Base-by-base conservation (phyloP, 2,113 vertebrate species). In the Terrapene triunguis region DNA sequence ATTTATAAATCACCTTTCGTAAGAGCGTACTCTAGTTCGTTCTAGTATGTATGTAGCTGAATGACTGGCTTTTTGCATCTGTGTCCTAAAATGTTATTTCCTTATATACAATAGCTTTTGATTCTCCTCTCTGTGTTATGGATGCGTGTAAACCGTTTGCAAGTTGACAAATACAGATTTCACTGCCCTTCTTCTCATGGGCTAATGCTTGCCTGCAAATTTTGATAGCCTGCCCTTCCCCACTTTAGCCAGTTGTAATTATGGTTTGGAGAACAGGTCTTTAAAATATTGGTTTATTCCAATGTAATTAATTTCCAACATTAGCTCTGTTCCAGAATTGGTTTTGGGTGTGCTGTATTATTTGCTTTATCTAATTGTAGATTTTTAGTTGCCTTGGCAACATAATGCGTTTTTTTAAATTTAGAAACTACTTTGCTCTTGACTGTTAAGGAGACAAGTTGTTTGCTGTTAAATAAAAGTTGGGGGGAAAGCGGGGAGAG, bases 371-470 rank as follows among this genome's bases (percentile, higher is more conserved):
- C 78, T 96, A 97, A 98, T 96, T 98, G 94, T 95, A 32, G 93
- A 84, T 98, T 95, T 90, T 84, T n/a, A 35, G 98, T 98, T 98
- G 96, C 95, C 89, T 38, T 95, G 95, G 97, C 87, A 98, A 98
- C 94, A 3, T 92, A 97, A 95, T 95, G 13, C 55, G 5, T 85
- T 72, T 88, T 57, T 92, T 98, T 97, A 98, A 98, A 98, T 98
- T 98, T 98, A 98, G 97, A 94, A 98, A 93, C 92, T 96, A 82
- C 97, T 98, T 98, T 95, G 94, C 96, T 97, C 95, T 96, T 97
- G 96, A 44, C 90, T 72, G 82, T 94, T 97, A 96, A 96, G 94
- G 80, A 97, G 96, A 96, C 48, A 93, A 97, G 95, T 94, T 98
- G 94, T 96, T 98, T 98, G 96, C 81, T 97, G 87, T 97, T 98